Conservation (phyloP, 2,113 vertebrate genomes). For the Tragelaphus imberbis region DNA sequence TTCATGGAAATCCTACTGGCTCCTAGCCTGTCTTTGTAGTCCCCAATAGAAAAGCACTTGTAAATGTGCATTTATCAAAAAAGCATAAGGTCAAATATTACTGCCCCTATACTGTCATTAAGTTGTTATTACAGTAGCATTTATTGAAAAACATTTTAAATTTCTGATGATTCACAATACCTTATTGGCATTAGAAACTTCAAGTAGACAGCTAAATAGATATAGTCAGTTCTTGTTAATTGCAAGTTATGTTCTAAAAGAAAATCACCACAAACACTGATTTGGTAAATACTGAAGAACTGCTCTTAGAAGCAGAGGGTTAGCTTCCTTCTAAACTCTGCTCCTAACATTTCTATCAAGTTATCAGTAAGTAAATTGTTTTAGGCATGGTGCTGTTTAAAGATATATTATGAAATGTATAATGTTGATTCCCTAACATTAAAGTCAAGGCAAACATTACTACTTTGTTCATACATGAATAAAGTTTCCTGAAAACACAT, state of each 20-base stretch:
- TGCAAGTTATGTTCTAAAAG: background rate
- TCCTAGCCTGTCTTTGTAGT: background rate
- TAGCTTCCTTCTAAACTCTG: background rate
- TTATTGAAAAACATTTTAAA: background rate
- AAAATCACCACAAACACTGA: background rate
- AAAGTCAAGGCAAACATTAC: background rate
- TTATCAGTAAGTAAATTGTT: background rate
- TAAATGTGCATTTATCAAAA: background rate
- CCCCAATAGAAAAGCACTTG: background rate
- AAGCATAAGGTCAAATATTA: background rate
- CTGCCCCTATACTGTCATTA: background rate
- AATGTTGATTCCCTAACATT: background rate
- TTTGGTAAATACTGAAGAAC: background rate
- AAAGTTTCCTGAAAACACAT: background rate
- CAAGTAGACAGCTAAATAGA: background rate
- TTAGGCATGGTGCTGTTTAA: background rate
- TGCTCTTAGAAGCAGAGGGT: background rate
- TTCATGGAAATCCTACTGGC: background rate
- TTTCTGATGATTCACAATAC: background rate
- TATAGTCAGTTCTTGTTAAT: background rate
- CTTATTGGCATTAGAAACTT: background rate
- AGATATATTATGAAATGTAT: background rate
- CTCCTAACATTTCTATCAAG: background rate
- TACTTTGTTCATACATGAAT: background rate
- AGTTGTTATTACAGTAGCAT: background rate